phyloP scores from a whole-genome alignment of 2,113 vertebrate species.

The Anser cygnoides region DNA sequence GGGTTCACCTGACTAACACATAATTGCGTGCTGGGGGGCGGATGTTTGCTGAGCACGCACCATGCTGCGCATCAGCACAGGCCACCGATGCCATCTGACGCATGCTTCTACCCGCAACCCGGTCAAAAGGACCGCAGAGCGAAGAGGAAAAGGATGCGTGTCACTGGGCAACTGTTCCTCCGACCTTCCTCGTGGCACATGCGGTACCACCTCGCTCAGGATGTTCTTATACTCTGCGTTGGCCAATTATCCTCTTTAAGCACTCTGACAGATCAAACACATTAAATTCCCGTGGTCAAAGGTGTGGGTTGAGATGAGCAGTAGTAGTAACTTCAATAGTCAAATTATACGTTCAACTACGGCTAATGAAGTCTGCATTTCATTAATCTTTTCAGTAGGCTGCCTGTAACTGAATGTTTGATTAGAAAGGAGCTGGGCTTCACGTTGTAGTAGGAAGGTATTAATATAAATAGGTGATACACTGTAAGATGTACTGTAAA shows the following conservation, averaged over 20 bases:
- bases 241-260: conserved; percentile 32
- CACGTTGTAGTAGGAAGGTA: background rate
- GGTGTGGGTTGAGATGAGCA: conserved; percentile 14
- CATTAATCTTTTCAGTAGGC: conserved; percentile 37
- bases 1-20: background rate
- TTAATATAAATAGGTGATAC: conserved; percentile 9
- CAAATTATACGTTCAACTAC: conserved; percentile 11
- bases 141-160: background rate
- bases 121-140: background rate
- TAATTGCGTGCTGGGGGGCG: background rate
- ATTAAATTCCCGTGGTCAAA: background rate
- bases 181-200: background rate
- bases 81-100: background rate
- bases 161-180: background rate
- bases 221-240: background rate
- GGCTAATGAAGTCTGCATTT: conserved; percentile 39
- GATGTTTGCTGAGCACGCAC: background rate
- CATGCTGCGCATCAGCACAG: background rate
- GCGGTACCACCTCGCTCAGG: background rate
- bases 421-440: background rate
- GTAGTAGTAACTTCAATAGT: background rate
- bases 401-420: background rate
- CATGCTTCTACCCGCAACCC: background rate
- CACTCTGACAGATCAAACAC: conserved; percentile 20
- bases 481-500: background rate